These are phyloP conservation scores for Chaetogeoica ovagalla DNA, from an alignment of 2,888 invertebrate species.

Conservation along the genomic window DNA sequence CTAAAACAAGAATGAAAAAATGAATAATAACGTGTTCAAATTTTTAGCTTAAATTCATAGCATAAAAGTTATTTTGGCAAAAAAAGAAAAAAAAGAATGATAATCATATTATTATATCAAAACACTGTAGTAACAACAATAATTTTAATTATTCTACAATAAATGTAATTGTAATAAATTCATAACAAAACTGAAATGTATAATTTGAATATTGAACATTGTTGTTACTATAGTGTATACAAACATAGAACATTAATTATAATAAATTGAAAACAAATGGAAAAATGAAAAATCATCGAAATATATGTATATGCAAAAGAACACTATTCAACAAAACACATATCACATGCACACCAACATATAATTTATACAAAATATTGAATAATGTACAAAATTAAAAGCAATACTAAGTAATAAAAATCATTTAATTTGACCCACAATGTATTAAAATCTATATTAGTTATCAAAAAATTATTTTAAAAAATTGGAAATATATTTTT, in stretches of 20 bases:
- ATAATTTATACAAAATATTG: constrained; percentile 7
- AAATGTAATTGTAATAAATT: not conserved
- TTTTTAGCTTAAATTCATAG: constrained; percentile 15
- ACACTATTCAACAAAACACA: not conserved
- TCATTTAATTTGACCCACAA: not conserved
- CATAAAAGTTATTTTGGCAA: constrained; percentile 18
- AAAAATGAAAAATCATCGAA: constrained; percentile 3
- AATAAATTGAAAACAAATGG: not conserved
- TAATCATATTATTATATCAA: not conserved
- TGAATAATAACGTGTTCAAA: constrained; percentile 3
- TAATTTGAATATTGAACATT: not conserved
- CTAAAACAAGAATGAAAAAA: constrained; percentile 59
- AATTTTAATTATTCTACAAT: not conserved
- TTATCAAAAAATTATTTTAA: not conserved
- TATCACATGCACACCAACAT: constrained; percentile 9
- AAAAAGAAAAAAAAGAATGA: constrained; percentile 6
- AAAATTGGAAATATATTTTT: constrained; percentile 7
- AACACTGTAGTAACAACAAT: constrained; percentile 20
- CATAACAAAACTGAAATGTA: not conserved
- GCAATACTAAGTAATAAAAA: constrained; percentile 7
- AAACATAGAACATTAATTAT: constrained; percentile 4
- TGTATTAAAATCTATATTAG: not conserved
- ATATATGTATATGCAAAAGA: not conserved
- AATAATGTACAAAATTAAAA: constrained; percentile 23
- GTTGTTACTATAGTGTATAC: constrained; percentile 11